Evolutionary conservation across 2,797 vertebrate species (phyloP), one percentile per base, ranked within the genome.

Genomic region (Pangasius sanitwongsei): DNA sequence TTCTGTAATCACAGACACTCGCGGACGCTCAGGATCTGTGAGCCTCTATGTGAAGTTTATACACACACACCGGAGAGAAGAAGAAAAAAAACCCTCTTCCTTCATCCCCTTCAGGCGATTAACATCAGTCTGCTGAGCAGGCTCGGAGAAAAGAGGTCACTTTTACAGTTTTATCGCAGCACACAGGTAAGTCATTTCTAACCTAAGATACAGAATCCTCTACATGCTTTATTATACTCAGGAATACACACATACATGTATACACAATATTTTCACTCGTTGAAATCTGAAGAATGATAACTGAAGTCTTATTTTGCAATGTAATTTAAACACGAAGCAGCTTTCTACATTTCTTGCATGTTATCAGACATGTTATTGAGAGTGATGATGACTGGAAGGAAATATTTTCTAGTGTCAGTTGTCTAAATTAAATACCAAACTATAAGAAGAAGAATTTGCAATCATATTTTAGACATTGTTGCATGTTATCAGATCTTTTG

Each of bases 151-250:
- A 65, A 44, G 81, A 83, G 37, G 15, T 63, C 65, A 50, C 63
- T 70, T 83, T 70, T 48, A 53, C 63, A 85, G 48, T 53, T 85
- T 53, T 34, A 13, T 11, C 2, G 5, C 65, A 37, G 44, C 65
- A 70, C 65, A 70, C 65, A 85, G 65, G 83, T 85, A 85, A 85
- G 83, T 85, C 18, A 55, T 70, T 85, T 85, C 83, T 13, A 34
- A 55, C 48, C 50, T 0, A 3, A 69, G 16, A 70, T 70, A 25
- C 12, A 83, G 61, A 67, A 6, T n/a, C 63, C 23, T 4, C 25
- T 65, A 7, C 15, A 34, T 37, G 65, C 65, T 70, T 25, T 85
- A 37, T 34, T n/a, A 65, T 53, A 48, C 20, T 55, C n/a, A 55
- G 11, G 31, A 85, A 70, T 70, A 34, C 44, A 16, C 25, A 83